A percentile compares a stretch with the other conserved stretches of the same genome.
Evolutionary conservation across 1,140 invertebrate species (phyloP).

Genomic region (Notospermus geniculatus): DNA sequence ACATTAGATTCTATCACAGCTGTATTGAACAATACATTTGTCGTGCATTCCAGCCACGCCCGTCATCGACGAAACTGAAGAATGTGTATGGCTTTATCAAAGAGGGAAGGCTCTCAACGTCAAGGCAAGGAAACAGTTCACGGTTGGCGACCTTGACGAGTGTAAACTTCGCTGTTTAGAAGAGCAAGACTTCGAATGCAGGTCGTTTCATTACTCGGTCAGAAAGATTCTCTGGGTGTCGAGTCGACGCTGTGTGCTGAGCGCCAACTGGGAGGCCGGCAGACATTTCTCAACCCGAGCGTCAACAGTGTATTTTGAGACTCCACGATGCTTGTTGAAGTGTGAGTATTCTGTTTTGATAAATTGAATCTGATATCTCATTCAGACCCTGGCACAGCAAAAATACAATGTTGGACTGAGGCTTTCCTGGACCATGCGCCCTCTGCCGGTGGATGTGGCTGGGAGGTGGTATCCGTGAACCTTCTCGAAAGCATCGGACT

Average conservation of each 20-base stretch:
- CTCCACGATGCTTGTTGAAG: conserved; percentile 4
- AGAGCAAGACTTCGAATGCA: conserved; percentile 5
- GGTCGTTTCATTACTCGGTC: conserved; percentile 3
- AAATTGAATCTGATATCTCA: too few species aligned
- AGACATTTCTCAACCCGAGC: not conserved
- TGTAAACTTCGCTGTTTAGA: conserved; percentile 9
- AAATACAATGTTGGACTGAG: too few species aligned
- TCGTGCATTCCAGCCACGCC: too few species aligned
- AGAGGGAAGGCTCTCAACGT: not conserved
- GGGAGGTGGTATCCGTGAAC: too few species aligned
- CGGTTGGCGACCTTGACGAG: not conserved
- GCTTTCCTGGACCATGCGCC: too few species aligned
- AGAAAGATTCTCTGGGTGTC: not conserved
- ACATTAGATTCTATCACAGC: too few species aligned
- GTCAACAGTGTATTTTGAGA: not conserved
- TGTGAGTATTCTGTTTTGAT: not conserved
- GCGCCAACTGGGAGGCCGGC: not conserved
- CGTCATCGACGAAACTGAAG: too few species aligned
- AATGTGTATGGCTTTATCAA: not conserved
- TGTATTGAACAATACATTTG: too few species aligned
- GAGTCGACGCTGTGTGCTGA: not conserved
- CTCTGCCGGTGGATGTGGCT: too few species aligned
- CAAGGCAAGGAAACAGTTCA: not conserved
- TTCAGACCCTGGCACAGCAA: too few species aligned
- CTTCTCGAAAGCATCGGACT: too few species aligned